Evolutionary conservation across 1,140 invertebrate species (phyloP).

Genomic region (Diorhabda elongata): DNA sequence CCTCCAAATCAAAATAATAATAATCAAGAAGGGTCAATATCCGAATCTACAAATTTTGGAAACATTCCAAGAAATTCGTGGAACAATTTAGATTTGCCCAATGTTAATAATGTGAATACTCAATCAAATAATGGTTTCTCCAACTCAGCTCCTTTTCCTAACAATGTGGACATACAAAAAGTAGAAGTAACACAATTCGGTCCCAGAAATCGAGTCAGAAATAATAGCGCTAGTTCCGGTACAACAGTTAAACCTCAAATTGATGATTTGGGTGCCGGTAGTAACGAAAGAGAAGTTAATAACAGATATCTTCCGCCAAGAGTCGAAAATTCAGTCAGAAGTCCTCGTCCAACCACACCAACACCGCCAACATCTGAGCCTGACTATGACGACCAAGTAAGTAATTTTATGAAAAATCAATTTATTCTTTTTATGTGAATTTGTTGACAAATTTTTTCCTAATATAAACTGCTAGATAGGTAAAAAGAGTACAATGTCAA

Average conservation of each 20-base stretch:
- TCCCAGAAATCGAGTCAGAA: not conserved
- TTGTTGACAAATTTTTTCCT: no score
- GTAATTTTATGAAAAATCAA: not conserved
- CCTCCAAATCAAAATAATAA: not conserved
- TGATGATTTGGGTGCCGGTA: not conserved
- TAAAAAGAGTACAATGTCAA: no score
- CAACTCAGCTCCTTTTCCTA: not conserved
- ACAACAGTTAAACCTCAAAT: conserved; percentile 1
- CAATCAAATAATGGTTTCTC: not conserved
- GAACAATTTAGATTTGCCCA: not conserved
- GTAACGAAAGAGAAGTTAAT: not conserved
- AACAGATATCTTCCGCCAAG: conserved; percentile 8
- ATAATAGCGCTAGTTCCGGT: not conserved
- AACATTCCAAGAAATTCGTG: not conserved
- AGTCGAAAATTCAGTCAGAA: not conserved
- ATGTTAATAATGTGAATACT: not conserved
- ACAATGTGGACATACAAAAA: conserved; percentile 8
- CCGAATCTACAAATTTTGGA: not conserved
- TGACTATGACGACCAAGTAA: not conserved
- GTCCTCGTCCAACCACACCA: not conserved
- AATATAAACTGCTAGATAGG: no score
- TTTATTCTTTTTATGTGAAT: no score
- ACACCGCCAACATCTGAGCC: not conserved
- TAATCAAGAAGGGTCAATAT: not conserved
- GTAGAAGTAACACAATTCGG: conserved; percentile 6